A percentile compares a stretch with the other conserved stretches of the same genome.
phyloP scores from a whole-genome alignment of 1,140 invertebrate species.

The Hypothenemus hampei region DNA sequence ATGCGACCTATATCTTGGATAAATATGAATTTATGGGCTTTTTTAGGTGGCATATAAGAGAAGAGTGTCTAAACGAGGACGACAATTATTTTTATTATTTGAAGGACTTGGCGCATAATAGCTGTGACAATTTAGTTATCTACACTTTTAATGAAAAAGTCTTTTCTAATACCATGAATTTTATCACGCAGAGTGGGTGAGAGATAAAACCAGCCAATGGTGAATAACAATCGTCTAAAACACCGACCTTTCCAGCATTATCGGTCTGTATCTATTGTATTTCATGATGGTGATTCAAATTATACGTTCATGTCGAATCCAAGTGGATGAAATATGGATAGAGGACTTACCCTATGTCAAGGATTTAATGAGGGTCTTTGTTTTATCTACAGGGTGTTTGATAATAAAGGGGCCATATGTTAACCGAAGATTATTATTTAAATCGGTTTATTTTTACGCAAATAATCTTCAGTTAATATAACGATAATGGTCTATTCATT shows the following conservation, averaged over 20 bases:
- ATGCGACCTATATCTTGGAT: too few species aligned
- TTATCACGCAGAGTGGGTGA: conserved; percentile 16
- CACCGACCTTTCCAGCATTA: conserved; percentile 11
- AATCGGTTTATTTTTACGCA: too few species aligned
- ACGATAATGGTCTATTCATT: too few species aligned
- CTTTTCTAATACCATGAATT: conserved; percentile 6
- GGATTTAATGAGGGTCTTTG: background rate
- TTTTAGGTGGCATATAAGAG: conserved; percentile 13
- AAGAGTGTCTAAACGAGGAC: conserved; percentile 7
- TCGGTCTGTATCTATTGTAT: conserved; percentile 24
- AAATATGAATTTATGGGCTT: too few species aligned
- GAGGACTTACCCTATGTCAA: conserved; percentile 16
- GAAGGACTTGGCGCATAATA: conserved; percentile 14
- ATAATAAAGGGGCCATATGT: background rate
- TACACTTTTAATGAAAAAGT: conserved; percentile 19
- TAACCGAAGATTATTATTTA: too few species aligned
- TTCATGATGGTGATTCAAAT: conserved; percentile 17
- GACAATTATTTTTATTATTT: conserved; percentile 20
- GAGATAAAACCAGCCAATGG: background rate
- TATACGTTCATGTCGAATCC: background rate
- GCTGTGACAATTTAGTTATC: conserved; percentile 8
- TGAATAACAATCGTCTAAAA: too few species aligned
- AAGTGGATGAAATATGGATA: conserved; percentile 16
- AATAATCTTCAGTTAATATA: too few species aligned
- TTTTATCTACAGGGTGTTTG: conserved; percentile 3